phyloP scores from a whole-genome alignment of 2,113 vertebrate genomes.

The Myocastor coypus region DNA sequence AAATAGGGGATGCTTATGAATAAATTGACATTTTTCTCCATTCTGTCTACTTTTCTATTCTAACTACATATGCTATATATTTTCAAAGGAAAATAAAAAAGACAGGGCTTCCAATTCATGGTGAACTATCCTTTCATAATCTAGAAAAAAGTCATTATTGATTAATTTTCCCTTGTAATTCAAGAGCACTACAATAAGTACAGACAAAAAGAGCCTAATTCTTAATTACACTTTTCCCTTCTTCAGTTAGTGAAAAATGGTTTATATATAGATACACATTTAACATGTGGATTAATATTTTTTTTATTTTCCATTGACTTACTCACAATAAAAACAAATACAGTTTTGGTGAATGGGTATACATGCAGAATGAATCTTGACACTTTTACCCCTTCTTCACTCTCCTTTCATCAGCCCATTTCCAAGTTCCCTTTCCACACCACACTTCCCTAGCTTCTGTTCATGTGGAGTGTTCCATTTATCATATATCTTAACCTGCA shows the following conservation, averaged over 20 bases:
- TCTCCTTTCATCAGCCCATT: too few relatives aligned
- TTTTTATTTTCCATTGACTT: too few relatives aligned
- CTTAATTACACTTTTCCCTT: background rate
- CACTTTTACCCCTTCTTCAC: too few relatives aligned
- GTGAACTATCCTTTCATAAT: background rate
- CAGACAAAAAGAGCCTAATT: background rate
- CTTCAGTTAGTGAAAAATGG: background rate
- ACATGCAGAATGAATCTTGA: too few relatives aligned
- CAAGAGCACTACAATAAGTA: slow-evolving; percentile 8
- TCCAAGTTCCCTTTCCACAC: too few relatives aligned
- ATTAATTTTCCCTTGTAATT: background rate
- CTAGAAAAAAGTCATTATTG: background rate
- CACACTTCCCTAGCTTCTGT: too few relatives aligned
- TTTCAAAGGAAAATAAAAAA: slow-evolving; percentile 16
- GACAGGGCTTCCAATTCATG: background rate
- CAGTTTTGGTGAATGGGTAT: too few relatives aligned
- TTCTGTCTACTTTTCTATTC: background rate
- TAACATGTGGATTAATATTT: too few relatives aligned
- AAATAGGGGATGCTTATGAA: background rate
- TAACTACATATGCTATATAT: background rate
- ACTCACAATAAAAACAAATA: too few relatives aligned
- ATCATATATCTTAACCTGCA: background rate
- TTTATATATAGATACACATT: too few relatives aligned
- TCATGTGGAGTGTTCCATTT: too few relatives aligned
- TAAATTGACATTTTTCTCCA: background rate